Evolutionary conservation across 2,797 vertebrate genomes (phyloP).

Genomic region (Alcedo quadribrachys): DNA sequence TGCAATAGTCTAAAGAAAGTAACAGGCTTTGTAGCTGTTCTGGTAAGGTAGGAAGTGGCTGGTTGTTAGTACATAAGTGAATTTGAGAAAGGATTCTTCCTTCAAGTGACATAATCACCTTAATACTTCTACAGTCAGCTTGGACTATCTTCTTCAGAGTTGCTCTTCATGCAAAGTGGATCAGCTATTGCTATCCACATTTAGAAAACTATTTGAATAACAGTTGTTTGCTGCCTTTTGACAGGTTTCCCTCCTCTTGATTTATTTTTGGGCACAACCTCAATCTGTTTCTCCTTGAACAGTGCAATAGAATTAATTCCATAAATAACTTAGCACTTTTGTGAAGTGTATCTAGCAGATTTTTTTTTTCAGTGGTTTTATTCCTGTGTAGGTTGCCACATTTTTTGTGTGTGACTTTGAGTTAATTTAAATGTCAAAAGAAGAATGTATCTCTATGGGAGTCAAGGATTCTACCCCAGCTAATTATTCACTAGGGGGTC

Average conservation of each 20-base stretch:
- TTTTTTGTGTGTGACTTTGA: not conserved
- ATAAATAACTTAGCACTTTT: slow-evolving; percentile 23
- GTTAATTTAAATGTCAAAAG: slow-evolving; percentile 68
- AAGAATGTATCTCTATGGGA: slow-evolving; percentile 48
- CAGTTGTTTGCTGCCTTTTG: slow-evolving; percentile 39
- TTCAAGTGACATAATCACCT: slow-evolving; percentile 16
- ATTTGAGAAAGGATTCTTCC: slow-evolving; percentile 9
- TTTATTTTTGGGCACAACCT: slow-evolving; percentile 55
- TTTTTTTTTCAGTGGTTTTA: not conserved
- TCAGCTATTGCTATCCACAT: not conserved
- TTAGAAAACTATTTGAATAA: slow-evolving; percentile 29
- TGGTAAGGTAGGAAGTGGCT: not conserved
- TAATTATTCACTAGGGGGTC: slow-evolving; percentile 72
- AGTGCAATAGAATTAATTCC: slow-evolving; percentile 50
- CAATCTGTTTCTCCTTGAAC: slow-evolving; percentile 46
- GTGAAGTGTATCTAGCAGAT: not conserved
- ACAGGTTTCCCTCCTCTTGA: slow-evolving; percentile 20
- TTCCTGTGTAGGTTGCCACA: slow-evolving; percentile 27
- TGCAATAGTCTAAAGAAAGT: not conserved
- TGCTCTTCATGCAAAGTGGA: not conserved
- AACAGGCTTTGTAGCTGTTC: not conserved
- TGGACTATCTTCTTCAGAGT: not conserved
- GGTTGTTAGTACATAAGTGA: not conserved
- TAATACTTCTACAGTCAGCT: slow-evolving; percentile 4
- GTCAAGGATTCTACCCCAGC: slow-evolving; percentile 23